These are phyloP conservation scores for Leptinotarsa peninsularis DNA, from an alignment of 2,888 invertebrate genomes.

Conservation along the genomic window DNA sequence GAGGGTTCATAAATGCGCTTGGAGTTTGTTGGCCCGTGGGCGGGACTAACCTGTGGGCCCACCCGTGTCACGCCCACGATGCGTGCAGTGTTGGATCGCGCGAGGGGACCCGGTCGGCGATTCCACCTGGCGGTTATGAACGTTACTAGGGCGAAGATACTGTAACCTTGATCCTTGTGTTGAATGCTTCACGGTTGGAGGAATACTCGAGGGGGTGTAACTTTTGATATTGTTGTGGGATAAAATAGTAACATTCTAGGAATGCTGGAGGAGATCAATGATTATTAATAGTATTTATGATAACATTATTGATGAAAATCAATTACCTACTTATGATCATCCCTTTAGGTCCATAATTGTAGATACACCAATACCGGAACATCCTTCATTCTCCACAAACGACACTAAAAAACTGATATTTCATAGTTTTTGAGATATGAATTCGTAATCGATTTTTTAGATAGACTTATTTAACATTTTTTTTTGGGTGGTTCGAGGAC, in stretches of 20 bases:
- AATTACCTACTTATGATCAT: too few species aligned
- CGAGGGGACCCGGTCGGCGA: constrained; percentile 53
- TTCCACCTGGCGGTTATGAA: constrained; percentile 58
- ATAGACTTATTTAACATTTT: too few species aligned
- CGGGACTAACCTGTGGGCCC: constrained; percentile 49
- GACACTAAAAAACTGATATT: too few species aligned
- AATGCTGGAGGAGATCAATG: too few species aligned
- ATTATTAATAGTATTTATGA: too few species aligned
- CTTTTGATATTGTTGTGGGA: constrained; percentile 22
- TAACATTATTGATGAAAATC: too few species aligned
- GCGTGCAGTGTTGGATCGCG: constrained; percentile 48
- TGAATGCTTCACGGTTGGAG: constrained; percentile 58
- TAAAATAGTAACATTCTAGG: neutral
- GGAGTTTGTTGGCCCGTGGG: constrained; percentile 60
- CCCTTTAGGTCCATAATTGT: too few species aligned
- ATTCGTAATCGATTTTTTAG: too few species aligned
- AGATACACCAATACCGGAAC: too few species aligned
- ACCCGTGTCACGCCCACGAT: constrained; percentile 55
- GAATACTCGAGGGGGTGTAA: constrained; percentile 57
- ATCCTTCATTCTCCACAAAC: too few species aligned
- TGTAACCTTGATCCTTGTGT: constrained; percentile 61
- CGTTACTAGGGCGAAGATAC: constrained; percentile 57
- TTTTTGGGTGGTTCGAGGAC: too few species aligned
- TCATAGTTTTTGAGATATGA: too few species aligned
- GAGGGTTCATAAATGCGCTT: constrained; percentile 57